phyloP scores from a whole-genome alignment of 92 coral and sea anemone species.

The Heteractis magnifica region DNA sequence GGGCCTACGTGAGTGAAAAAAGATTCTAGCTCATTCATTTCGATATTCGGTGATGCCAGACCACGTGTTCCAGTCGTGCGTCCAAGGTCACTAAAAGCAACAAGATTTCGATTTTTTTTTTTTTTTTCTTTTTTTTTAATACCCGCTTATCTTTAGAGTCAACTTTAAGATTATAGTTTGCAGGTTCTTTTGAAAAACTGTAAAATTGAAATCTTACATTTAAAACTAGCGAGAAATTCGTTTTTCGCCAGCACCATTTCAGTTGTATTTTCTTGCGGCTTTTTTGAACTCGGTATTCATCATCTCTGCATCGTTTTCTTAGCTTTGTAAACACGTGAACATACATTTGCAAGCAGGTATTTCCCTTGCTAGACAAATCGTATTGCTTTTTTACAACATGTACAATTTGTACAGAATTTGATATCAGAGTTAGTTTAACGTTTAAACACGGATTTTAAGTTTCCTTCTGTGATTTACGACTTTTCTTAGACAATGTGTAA shows the following conservation, averaged over 20 bases:
- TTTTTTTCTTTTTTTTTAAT: background rate
- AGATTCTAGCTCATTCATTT: constrained; percentile 24
- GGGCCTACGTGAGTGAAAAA: constrained; percentile 11
- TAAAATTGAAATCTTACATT: too few species aligned
- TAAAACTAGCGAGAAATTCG: too few species aligned
- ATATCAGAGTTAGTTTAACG: background rate
- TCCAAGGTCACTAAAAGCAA: constrained; percentile 25
- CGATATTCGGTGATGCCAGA: constrained; percentile 1
- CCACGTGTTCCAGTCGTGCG: constrained; percentile 24
- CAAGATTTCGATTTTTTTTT: background rate
- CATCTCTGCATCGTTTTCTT: background rate
- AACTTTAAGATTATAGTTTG: too few species aligned
- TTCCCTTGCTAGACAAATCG: background rate
- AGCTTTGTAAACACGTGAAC: constrained; percentile 1
- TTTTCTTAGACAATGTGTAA: background rate
- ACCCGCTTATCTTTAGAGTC: background rate
- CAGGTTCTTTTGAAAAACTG: too few species aligned
- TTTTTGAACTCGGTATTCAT: background rate
- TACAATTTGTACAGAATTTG: background rate
- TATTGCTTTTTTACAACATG: background rate
- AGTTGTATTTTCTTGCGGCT: background rate
- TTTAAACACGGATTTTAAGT: too few species aligned
- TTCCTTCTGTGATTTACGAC: too few species aligned
- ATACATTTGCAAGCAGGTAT: background rate
- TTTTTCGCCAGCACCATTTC: too few species aligned